Conservation (phyloP, 2,797 vertebrate genomes). For the Aeoliscus strigatus region DNA sequence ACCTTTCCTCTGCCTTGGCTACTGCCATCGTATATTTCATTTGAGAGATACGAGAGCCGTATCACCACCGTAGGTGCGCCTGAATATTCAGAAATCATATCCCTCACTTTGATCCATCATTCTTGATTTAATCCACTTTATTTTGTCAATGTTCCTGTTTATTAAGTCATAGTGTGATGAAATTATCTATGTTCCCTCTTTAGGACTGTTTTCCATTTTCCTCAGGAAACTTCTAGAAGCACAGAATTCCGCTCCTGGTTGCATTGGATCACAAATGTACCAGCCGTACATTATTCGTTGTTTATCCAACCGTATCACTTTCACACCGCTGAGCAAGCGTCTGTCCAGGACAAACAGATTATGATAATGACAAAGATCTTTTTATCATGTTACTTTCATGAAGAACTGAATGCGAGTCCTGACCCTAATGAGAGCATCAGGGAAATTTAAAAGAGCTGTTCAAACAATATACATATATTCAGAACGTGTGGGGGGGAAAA, state of each 20-base stretch:
- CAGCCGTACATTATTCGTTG: too few relatives aligned
- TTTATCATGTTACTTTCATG: slow-evolving; percentile 45
- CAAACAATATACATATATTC: slow-evolving; percentile 60
- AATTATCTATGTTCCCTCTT: too few relatives aligned
- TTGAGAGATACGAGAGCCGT: slow-evolving; percentile 54
- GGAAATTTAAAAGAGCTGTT: slow-evolving; percentile 60
- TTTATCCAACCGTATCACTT: slow-evolving; percentile 22
- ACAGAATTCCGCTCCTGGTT: too few relatives aligned
- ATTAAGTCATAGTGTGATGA: too few relatives aligned
- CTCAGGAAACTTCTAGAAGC: too few relatives aligned
- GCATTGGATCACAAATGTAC: too few relatives aligned
- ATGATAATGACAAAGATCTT: slow-evolving; percentile 48
- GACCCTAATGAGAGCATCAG: slow-evolving; percentile 50
- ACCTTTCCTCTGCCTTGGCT: slow-evolving; percentile 66
- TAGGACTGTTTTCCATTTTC: too few relatives aligned
- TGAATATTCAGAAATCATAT: slow-evolving; percentile 41
- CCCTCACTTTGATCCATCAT: too few relatives aligned
- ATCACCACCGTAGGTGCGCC: slow-evolving; percentile 29
- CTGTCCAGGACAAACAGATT: slow-evolving; percentile 40
- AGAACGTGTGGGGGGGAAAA: slow-evolving; percentile 52
- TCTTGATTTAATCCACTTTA: too few relatives aligned
- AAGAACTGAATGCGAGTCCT: slow-evolving; percentile 39
- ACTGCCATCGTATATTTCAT: slow-evolving; percentile 64
- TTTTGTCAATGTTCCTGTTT: too few relatives aligned
- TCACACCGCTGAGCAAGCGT: slow-evolving; percentile 32